Percentiles rank a stretch among this genome's conserved stretches.
phyloP scores from a whole-genome alignment of 2,888 invertebrate genomes.

The Cyclophora punctaria region DNA sequence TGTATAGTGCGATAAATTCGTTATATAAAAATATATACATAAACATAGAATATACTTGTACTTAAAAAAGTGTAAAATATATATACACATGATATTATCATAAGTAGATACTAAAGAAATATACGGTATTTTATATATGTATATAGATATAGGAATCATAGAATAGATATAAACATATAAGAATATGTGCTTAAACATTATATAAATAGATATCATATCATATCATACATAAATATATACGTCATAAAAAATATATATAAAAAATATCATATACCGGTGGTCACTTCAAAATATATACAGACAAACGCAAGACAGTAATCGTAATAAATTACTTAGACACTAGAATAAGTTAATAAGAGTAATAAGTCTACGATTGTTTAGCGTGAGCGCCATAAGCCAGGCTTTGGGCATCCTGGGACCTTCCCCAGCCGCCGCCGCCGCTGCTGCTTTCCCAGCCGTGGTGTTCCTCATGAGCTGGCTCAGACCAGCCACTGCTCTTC shows the following conservation, averaged over 20 bases:
- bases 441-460: conserved; percentile 70
- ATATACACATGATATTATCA: no score
- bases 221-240: neutral
- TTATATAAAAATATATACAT: conserved; percentile 4
- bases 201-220: neutral
- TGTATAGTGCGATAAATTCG: conserved; percentile 10
- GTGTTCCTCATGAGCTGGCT: conserved; percentile 77
- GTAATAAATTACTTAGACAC: conserved; percentile 26
- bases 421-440: conserved; percentile 70
- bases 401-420: conserved; percentile 78
- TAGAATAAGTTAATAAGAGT: conserved; percentile 38
- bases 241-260: conserved; percentile 7
- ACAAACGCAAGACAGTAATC: conserved; percentile 18
- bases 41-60: neutral
- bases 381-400: conserved; percentile 81
- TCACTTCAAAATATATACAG: conserved; percentile 20
- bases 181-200: conserved; percentile 9
- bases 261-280: conserved; percentile 32
- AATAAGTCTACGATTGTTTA: conserved; percentile 48
- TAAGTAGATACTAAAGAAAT: no score
- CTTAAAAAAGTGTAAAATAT: neutral
- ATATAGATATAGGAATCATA: no score
- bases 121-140: no score
- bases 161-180: conserved; percentile 5
- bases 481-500: conserved; percentile 82